Evolutionary conservation across 2,797 vertebrate species (phyloP), one percentile per base, ranked within the genome.

Genomic region (Gallinago solitaria): DNA sequence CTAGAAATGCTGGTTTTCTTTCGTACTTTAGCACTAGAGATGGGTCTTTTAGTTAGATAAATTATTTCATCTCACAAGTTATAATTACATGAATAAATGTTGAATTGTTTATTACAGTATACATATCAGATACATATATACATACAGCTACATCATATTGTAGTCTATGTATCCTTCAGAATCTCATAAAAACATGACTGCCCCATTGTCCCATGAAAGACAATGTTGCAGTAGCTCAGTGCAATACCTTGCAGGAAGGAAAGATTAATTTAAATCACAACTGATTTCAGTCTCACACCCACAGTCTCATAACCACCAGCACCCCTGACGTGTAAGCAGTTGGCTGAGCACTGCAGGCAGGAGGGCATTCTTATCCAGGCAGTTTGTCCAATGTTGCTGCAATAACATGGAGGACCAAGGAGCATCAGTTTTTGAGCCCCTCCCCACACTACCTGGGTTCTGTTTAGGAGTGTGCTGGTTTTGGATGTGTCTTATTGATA

Each of bases 301-400:
- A 27, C 10, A 20, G 12, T 57, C 23, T 71, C 21, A 30, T 17
- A 69, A 1, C 16, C 50, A 64, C 7, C 20, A 64, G 14, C 8
- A 41, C 9, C 5, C 6, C 6, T 1, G 0, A 24, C 7, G 16
- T 16, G 5, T 35, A 83, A 63, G 8, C 24, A 73, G 11, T 27
- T 33, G 81, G 10, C 13, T 3, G 11, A 53, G 16, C 9, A 59
- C 20, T n/a, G 39, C 1, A 3, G 23, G 10, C 30, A 32, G 1
- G 4, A 68, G 87, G 50, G 10, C 24, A 8, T 5, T 23, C 9
- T 75, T 56, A 27, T 32, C 11, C 30, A n/a, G 18, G 8, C 14
- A 20, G 8, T 47, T 16, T 57, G n/a, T 30, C 32, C 16, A 69
- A 17, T 17, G 24, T 12, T 47, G 21, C 18, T 45, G 12, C 28